phyloP scores from a whole-genome alignment of 2,888 invertebrate genomes.

The Mycogona germanica region DNA sequence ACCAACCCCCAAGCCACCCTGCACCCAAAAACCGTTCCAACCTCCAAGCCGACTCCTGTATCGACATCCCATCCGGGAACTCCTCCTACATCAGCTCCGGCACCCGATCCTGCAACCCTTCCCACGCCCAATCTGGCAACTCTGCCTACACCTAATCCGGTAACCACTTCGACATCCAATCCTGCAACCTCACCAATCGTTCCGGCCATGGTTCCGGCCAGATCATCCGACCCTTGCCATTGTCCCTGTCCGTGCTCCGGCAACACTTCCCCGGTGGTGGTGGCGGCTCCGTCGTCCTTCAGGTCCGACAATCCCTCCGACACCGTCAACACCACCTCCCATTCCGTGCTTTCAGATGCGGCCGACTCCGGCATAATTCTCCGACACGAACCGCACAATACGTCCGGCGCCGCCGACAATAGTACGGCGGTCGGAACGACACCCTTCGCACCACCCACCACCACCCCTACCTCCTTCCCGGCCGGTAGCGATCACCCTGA shows the following conservation, averaged over 20 bases:
- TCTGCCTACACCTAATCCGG: background rate
- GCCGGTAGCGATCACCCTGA: too few species aligned
- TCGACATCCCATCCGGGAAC: background rate
- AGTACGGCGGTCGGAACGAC: too few species aligned
- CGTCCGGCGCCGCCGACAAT: background rate
- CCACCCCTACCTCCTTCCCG: too few species aligned
- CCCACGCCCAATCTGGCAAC: background rate
- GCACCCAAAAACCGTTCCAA: too few species aligned
- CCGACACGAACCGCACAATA: background rate
- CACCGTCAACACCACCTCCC: background rate
- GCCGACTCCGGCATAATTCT: background rate
- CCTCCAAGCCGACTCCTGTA: background rate
- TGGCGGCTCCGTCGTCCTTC: background rate
- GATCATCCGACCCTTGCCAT: background rate
- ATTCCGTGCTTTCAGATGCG: background rate
- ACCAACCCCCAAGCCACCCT: too few species aligned
- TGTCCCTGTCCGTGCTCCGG: constrained; percentile 19
- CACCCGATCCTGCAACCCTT: background rate
- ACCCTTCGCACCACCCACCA: too few species aligned
- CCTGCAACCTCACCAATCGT: background rate
- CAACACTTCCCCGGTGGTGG: background rate
- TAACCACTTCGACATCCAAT: constrained; percentile 2
- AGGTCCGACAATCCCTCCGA: background rate
- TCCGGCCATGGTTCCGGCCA: background rate
- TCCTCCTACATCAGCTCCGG: constrained; percentile 7